These are phyloP conservation scores for Mythimna pallens DNA, from an alignment of 2,888 invertebrate species.

Conservation along the genomic window DNA sequence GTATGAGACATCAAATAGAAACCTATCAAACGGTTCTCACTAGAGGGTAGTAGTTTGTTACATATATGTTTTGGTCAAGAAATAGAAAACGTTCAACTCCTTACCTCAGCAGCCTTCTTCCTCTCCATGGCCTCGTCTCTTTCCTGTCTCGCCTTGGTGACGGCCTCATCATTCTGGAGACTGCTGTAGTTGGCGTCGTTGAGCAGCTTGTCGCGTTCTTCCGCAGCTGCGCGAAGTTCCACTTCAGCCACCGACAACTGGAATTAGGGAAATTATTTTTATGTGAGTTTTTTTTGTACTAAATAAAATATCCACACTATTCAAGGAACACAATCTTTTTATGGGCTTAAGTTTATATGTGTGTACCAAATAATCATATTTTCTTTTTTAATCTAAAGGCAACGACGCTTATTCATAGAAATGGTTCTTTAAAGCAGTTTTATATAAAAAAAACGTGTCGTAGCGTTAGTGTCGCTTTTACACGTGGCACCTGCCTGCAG, in stretches of 20 bases:
- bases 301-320: not conserved
- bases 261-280: constrained; percentile 42
- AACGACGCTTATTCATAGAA: not conserved
- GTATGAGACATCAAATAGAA: too few species aligned
- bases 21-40: too few species aligned
- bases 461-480: too few species aligned
- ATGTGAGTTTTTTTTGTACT: not conserved
- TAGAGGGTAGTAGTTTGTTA: too few species aligned
- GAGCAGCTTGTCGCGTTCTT: constrained; percentile 95
- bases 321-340: not conserved
- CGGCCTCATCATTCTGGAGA: constrained; percentile 94
- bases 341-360: not conserved
- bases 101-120: constrained; percentile 86
- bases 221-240: constrained; percentile 94
- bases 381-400: too few species aligned
- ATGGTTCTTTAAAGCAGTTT: too few species aligned
- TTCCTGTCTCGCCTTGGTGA: constrained; percentile 94
- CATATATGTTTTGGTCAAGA: not conserved
- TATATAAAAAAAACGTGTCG: too few species aligned
- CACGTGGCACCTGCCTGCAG: too few species aligned
- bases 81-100: not conserved
- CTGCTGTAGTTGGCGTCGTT: constrained; percentile 94
- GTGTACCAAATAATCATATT: too few species aligned
- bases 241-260: constrained; percentile 94
- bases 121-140: constrained; percentile 94